Evolutionary conservation across 64 coral and sea anemone genomes (phyloP), one percentile per base, ranked within the genome.

Genomic region (Pachyseris speciosa): DNA sequence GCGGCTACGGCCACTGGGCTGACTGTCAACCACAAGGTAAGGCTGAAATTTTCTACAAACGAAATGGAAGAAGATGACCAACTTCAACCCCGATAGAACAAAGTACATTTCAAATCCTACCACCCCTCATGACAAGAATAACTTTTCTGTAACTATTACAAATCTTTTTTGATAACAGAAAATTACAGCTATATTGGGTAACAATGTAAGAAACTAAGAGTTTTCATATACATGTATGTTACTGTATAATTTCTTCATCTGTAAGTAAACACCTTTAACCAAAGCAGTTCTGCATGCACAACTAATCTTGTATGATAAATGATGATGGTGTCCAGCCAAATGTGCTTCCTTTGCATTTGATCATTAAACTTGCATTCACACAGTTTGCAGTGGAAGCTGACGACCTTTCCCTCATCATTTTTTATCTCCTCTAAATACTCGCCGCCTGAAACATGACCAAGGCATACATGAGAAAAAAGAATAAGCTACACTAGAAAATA

Each of bases 341-440:
- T 98, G 96, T n/a, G 96, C 96, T 52, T 98, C 96, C 25, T 91
- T 94, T 1, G 96, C 96, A 79, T 94, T 91, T n/a, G 89, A 69
- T 98, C 96, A 85, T 98, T 98, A 34, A 98, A 98, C 61, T 98
- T 98, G 29, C 96, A 98, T 51, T 98, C 96, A 20, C 96, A 98
- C 13, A 98, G 70, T 69, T 98, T 98, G 60, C 96, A 98, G 69
- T 98, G 92, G 70, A 98, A 98, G 17, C 92, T 94, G 36, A 94
- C 76, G 34, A 91, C 84, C 49, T 98, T 98, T 19, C 96, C 96
- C 67, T 94, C 92, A 72, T 98, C 96, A 94, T 78, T 91, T 37
- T 98, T 98, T 4, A 98, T 80, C 45, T 98, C 96, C 78, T 98
- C 96, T 47, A 98, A 63, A 79, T 98, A 98, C 30, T 98, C 96